Base-by-base conservation (phyloP, 2,113 vertebrate genomes). In the Menura novaehollandiae region DNA sequence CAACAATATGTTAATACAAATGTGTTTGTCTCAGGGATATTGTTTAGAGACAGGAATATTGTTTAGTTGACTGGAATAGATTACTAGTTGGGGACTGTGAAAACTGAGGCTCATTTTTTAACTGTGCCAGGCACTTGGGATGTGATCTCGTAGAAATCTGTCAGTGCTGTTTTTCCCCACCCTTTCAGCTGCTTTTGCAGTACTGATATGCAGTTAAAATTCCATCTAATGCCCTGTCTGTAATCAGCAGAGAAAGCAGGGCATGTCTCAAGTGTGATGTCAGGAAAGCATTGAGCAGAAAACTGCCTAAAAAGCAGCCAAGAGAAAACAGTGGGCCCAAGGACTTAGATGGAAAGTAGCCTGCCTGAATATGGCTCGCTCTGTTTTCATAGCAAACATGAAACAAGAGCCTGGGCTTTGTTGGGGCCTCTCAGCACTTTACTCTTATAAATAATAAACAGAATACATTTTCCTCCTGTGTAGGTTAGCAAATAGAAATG, bases 391-490 rank as follows among this genome's bases (percentile, higher is more conserved):
- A 62, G 55, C n/a, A 53, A 93, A 74, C 26, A 63, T 44, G 23
- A 47, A 84, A 44, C 74, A 84, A 63, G 68, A 93, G 68, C 52
- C 49, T 68, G 13, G 86, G 73, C 60, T 93, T 88, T 84, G 52
- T 5, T 49, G 41, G 27, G 32, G 67, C 64, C 67, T 87, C 78
- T 88, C 83, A 94, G 83, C 92, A 87, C 88, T 96, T 96, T 75
- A 77, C 26, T 75, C 83, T 92, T 84, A 94, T 93, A 94, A 95
- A 97, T 96, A 93, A 97, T 96, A 88, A 93, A 96, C 67, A 93
- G 88, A 93, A 90, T 94, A 30, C 82, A 86, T 93, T 96, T 96
- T 90, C 76, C 49, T 95, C 44, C 37, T 72, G 44, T 81, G 75
- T 67, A 66, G n/a, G 56, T 33, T 95, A 75, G 85, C 83, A 88